Percentiles rank a stretch among this genome's conserved stretches.
Conservation (phyloP, 2,888 invertebrate genomes). For the Sipha maydis region DNA sequence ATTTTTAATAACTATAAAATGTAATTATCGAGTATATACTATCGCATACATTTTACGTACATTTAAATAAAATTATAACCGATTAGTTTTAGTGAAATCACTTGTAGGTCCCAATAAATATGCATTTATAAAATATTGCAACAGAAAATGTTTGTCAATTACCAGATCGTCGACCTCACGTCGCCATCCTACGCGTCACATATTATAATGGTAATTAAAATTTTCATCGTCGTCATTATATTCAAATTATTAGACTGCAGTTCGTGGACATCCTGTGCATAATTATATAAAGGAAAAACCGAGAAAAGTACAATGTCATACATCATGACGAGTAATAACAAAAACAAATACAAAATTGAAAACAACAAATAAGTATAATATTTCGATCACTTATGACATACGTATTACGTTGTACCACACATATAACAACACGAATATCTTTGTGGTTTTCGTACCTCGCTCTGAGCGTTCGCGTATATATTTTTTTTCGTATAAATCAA, state of each 20-base stretch:
- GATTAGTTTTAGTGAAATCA: neutral
- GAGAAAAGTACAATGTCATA: neutral
- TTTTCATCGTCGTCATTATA: conserved; percentile 27
- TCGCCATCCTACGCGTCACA: conserved; percentile 16
- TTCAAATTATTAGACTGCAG: conserved; percentile 31
- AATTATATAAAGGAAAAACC: neutral
- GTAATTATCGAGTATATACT: neutral
- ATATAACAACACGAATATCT: neutral
- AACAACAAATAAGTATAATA: neutral
- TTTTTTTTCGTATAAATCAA: neutral
- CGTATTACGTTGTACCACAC: neutral
- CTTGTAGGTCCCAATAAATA: neutral
- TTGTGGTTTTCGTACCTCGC: neutral
- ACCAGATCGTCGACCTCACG: conserved; percentile 35
- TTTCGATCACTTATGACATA: neutral
- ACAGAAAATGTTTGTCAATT: conserved; percentile 30
- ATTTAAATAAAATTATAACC: neutral
- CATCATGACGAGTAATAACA: neutral
- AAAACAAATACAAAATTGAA: neutral
- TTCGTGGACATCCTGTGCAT: conserved; percentile 22
- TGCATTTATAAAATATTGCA: neutral
- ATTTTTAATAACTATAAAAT: neutral
- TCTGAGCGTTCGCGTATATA: neutral
- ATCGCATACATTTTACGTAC: too few species aligned
- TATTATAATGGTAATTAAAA: conserved; percentile 34